Percentiles rank a stretch among this genome's conserved stretches.
Evolutionary conservation across 1,140 invertebrate genomes (phyloP).

Genomic region (Lordiphosa mommai): DNA sequence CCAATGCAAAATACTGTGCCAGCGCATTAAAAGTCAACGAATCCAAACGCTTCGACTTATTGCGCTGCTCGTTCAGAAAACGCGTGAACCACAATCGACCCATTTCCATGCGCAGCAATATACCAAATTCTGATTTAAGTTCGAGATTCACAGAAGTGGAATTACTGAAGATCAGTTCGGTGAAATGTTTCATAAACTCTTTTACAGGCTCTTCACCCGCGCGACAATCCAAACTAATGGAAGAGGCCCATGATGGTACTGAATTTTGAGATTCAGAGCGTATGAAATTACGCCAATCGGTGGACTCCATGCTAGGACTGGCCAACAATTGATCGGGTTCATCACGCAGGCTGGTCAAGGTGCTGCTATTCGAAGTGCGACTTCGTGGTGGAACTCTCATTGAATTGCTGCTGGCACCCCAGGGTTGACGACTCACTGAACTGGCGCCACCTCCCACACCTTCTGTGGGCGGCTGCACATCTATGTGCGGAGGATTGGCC

Average conservation of each 20-base stretch:
- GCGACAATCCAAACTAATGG: conserved; percentile 86
- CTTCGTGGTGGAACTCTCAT: conserved; percentile 58
- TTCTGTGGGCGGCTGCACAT: conserved; percentile 70
- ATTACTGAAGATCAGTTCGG: conserved; percentile 84
- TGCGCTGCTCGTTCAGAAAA: conserved; percentile 87
- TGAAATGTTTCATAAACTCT: conserved; percentile 88
- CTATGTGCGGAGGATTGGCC: conserved; percentile 60
- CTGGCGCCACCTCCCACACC: conserved; percentile 1
- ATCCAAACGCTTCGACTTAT: conserved; percentile 84
- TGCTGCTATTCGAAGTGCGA: conserved; percentile 73
- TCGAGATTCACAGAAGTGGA: conserved; percentile 82
- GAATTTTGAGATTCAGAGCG: conserved; percentile 84
- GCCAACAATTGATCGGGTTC: conserved; percentile 61
- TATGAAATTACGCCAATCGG: conserved; percentile 75
- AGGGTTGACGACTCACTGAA: conserved; percentile 21
- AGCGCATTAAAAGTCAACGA: conserved; percentile 89
- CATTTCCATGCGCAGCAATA: conserved; percentile 81
- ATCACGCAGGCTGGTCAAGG: conserved; percentile 68
- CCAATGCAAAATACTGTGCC: conserved; percentile 88
- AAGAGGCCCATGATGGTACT: conserved; percentile 87
- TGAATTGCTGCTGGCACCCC: conserved; percentile 42
- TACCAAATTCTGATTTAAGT: conserved; percentile 85
- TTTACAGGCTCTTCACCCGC: conserved; percentile 85
- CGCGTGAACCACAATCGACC: conserved; percentile 86
- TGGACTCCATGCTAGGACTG: conserved; percentile 77